Percentiles rank a stretch among this genome's conserved stretches.
These are phyloP conservation scores for Oncorhynchus tshawytscha DNA, from an alignment of 2,113 vertebrate species.

Conservation along the genomic window DNA sequence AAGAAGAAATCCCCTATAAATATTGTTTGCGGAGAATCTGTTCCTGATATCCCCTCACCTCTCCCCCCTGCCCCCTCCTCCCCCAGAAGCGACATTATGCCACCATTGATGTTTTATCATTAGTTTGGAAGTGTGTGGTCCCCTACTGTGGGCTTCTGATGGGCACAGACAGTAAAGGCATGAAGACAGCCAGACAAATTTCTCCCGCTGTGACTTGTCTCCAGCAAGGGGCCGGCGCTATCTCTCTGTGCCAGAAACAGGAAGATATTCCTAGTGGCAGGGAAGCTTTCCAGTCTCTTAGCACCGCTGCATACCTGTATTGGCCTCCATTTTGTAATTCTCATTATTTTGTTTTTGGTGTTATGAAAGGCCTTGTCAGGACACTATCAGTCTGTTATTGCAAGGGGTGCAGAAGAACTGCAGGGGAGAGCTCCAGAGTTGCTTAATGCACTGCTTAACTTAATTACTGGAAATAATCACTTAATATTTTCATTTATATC, in stretches of 20 bases:
- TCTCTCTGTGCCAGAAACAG: slow-evolving; percentile 50
- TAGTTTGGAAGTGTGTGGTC: slow-evolving; percentile 73
- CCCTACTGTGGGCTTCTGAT: slow-evolving; percentile 79
- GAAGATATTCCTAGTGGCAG: slow-evolving; percentile 61
- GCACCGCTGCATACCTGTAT: slow-evolving; percentile 57
- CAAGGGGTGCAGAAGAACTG: slow-evolving; percentile 26
- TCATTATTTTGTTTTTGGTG: slow-evolving; percentile 57
- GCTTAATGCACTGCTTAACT: not conserved
- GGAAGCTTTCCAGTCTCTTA: slow-evolving; percentile 58
- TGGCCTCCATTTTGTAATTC: slow-evolving; percentile 60
- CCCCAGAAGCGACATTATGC: slow-evolving; percentile 67
- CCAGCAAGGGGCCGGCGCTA: slow-evolving; percentile 69
- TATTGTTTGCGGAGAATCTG: slow-evolving; percentile 63
- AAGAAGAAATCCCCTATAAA: slow-evolving; percentile 64
- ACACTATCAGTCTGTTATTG: slow-evolving; percentile 23
- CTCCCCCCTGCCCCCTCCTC: slow-evolving; percentile 42
- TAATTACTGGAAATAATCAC: not conserved
- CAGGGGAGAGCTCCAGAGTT: slow-evolving; percentile 23
- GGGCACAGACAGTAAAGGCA: slow-evolving; percentile 76
- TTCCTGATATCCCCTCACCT: slow-evolving; percentile 58
- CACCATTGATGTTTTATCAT: slow-evolving; percentile 80
- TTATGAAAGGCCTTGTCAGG: slow-evolving; percentile 59
- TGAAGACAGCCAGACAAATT: slow-evolving; percentile 77
- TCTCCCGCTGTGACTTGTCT: slow-evolving; percentile 69
- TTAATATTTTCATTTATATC: not conserved